Percentiles rank a stretch among this genome's conserved stretches.
phyloP scores from a whole-genome alignment of 2,797 vertebrate species.

The Neostethus bicornis region DNA sequence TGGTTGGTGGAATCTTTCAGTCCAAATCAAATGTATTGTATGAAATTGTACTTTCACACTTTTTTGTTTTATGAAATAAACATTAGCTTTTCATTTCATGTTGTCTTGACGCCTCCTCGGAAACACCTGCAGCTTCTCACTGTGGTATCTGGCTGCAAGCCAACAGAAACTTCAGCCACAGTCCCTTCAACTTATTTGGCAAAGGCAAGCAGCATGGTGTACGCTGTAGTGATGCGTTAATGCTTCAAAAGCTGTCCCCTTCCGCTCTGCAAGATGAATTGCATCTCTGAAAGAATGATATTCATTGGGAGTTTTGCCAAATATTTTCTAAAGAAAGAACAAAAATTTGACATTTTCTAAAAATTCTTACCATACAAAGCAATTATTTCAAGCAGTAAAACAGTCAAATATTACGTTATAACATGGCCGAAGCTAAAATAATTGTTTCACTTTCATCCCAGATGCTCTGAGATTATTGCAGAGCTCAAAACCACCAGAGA shows the following conservation, averaged over 20 bases:
- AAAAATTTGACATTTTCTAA: too few relatives aligned
- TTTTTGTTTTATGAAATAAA: slow-evolving; percentile 33
- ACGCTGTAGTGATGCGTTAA: slow-evolving; percentile 43
- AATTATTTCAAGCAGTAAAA: too few relatives aligned
- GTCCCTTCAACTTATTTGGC: slow-evolving; percentile 44
- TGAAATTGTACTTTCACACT: slow-evolving; percentile 17
- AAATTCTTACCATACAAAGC: too few relatives aligned
- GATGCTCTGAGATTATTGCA: slow-evolving; percentile 32
- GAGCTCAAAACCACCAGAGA: slow-evolving; percentile 56
- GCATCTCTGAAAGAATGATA: slow-evolving; percentile 33
- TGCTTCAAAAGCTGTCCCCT: slow-evolving; percentile 33
- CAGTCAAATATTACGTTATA: too few relatives aligned
- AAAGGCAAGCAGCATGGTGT: slow-evolving; percentile 37
- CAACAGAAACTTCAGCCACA: slow-evolving; percentile 48
- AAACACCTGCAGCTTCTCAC: slow-evolving; percentile 54
- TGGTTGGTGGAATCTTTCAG: slow-evolving; percentile 1
- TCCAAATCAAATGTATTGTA: slow-evolving; percentile 1
- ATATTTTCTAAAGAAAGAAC: slow-evolving; percentile 39
- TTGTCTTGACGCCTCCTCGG: slow-evolving; percentile 5
- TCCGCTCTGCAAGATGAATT: slow-evolving; percentile 23
- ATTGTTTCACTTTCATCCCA: slow-evolving; percentile 37
- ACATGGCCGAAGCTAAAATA: slow-evolving; percentile 32
- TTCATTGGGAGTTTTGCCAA: slow-evolving; percentile 48
- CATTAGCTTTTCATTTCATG: slow-evolving; percentile 32
- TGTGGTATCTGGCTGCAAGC: slow-evolving; percentile 34